Evolutionary conservation across 2,113 vertebrate species (phyloP).

Genomic region (Psittacus erithacus): DNA sequence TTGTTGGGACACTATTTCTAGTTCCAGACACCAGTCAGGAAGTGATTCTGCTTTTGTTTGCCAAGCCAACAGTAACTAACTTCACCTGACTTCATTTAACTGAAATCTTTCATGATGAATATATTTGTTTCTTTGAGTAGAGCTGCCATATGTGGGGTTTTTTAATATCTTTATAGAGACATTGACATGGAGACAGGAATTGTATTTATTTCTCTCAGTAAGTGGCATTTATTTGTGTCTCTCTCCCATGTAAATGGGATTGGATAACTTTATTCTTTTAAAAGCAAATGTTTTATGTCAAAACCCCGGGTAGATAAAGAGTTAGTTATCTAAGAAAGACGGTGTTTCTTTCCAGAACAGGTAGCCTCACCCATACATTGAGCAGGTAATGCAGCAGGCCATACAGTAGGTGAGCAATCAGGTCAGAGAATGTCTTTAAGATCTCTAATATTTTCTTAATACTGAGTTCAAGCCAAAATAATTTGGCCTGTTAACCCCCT

Average conservation of each 20-base stretch:
- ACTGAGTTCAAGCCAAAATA: background rate
- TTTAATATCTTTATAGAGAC: background rate
- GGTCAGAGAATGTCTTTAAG: background rate
- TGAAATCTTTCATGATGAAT: background rate
- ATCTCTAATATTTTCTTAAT: background rate
- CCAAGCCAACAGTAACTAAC: background rate
- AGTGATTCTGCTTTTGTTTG: background rate
- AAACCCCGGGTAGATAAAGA: background rate
- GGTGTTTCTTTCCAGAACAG: background rate
- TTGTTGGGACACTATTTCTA: background rate
- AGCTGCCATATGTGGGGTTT: background rate
- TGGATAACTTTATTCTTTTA: background rate
- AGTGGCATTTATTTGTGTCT: background rate
- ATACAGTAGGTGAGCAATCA: rapidly evolving
- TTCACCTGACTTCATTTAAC: background rate
- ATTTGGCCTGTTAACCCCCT: background rate
- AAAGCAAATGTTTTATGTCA: background rate
- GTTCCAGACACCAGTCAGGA: background rate
- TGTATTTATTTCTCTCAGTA: background rate
- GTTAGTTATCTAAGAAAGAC: background rate
- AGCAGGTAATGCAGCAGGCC: background rate
- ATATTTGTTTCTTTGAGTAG: background rate
- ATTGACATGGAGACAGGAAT: background rate
- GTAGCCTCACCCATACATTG: rapidly evolving
- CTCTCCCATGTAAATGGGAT: background rate